phyloP scores from a whole-genome alignment of 53 echinoderm and acorn worm genomes.

The Glandiceps talaboti region DNA sequence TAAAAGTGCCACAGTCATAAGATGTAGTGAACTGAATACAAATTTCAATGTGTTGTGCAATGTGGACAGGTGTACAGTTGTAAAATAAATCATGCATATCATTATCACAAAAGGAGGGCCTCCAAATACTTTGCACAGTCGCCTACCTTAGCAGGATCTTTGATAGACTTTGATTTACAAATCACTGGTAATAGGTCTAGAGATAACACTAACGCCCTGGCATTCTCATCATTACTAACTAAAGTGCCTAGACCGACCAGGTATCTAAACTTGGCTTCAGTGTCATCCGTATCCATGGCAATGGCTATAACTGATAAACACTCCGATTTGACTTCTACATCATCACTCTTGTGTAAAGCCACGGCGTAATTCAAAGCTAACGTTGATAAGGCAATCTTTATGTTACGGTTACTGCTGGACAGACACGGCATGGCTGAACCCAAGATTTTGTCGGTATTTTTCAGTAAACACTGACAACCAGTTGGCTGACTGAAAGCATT shows the following conservation, averaged over 20 bases:
- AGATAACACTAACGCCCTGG: slow-evolving; percentile 52
- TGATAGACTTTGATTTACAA: slow-evolving; percentile 24
- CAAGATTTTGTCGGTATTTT: slow-evolving; percentile 31
- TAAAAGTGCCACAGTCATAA: too few relatives aligned
- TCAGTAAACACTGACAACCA: slow-evolving; percentile 27
- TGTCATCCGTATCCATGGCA: slow-evolving; percentile 41
- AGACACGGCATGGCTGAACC: slow-evolving; percentile 23
- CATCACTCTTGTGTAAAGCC: slow-evolving; percentile 19
- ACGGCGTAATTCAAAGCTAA: slow-evolving; percentile 57
- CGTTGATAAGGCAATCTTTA: slow-evolving; percentile 64
- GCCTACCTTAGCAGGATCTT: slow-evolving; percentile 54
- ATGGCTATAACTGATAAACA: slow-evolving; percentile 44
- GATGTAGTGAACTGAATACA: too few relatives aligned
- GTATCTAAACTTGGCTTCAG: slow-evolving; percentile 65
- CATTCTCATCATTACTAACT: slow-evolving; percentile 49
- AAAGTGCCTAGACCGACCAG: slow-evolving; percentile 81
- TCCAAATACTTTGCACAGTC: slow-evolving; percentile 53
- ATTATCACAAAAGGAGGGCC: too few relatives aligned
- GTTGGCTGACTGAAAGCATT: slow-evolving; percentile 54
- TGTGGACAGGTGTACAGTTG: too few relatives aligned
- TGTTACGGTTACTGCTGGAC: slow-evolving; percentile 39
- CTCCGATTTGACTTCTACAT: slow-evolving; percentile 54
- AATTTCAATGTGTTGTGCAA: too few relatives aligned
- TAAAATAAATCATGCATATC: too few relatives aligned
- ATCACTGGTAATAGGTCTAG: slow-evolving; percentile 35